A percentile compares a stretch with the other conserved stretches of the same genome.
Evolutionary conservation across 2,888 invertebrate species (phyloP).

Genomic region (Heliconius ismenius): DNA sequence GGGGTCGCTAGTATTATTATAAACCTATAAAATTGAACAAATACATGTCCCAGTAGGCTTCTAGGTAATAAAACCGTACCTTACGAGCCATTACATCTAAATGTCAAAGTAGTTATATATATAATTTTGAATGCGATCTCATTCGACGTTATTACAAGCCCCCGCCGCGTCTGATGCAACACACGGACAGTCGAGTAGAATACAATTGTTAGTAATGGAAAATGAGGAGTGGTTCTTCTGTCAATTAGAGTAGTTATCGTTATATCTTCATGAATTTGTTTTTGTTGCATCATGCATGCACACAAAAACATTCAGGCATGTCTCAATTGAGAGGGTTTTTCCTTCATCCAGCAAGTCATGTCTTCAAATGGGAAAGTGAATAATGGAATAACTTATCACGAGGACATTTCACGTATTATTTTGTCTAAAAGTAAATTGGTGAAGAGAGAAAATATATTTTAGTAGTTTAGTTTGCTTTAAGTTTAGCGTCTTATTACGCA

Average conservation of each 20-base stretch:
- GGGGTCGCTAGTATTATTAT: no score
- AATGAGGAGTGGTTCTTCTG: conserved; percentile 3
- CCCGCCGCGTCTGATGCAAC: conserved; percentile 15
- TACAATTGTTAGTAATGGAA: conserved; percentile 4
- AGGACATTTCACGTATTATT: neutral
- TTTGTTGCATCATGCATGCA: no score
- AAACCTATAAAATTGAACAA: no score
- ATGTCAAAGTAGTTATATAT: conserved; percentile 7
- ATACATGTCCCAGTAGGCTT: no score
- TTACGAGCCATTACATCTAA: neutral
- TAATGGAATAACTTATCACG: neutral
- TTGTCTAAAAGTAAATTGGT: neutral
- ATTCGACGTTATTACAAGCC: conserved; percentile 1
- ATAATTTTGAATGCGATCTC: neutral
- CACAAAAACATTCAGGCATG: neutral
- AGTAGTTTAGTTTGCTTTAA: no score
- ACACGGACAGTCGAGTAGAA: neutral
- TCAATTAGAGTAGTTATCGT: neutral
- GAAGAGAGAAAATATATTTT: neutral
- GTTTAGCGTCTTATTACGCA: no score
- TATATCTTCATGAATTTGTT: neutral
- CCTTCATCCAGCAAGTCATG: neutral
- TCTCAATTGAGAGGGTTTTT: neutral
- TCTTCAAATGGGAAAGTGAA: neutral
- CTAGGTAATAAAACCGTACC: neutral